Percentiles rank a stretch among this genome's conserved stretches.
Evolutionary conservation across 2,113 vertebrate species (phyloP).

Genomic region (Dryoscopus gambensis): DNA sequence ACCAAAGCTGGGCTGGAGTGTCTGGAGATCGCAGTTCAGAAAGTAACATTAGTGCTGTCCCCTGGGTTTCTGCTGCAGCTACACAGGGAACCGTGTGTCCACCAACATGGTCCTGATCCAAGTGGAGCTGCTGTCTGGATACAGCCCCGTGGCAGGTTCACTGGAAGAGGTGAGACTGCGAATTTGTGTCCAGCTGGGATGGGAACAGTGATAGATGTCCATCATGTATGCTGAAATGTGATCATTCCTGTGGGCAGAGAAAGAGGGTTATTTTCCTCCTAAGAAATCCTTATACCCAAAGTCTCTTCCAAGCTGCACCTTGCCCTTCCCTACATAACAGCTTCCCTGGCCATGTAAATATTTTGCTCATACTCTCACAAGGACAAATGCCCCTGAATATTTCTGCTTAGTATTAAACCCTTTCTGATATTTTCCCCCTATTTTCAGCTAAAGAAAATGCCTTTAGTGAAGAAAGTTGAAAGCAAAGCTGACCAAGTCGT

Average conservation of each 20-base stretch:
- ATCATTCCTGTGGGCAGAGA: neutral
- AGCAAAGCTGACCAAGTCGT: neutral
- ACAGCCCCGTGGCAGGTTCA: slow-evolving; percentile 17
- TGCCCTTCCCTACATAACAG: neutral
- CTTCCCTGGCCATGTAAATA: neutral
- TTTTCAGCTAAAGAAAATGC: slow-evolving; percentile 56
- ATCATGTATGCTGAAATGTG: neutral
- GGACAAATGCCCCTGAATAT: neutral
- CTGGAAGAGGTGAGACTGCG: neutral
- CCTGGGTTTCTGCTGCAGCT: slow-evolving; percentile 49
- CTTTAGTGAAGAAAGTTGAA: slow-evolving; percentile 61
- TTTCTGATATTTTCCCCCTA: neutral
- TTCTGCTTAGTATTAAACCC: neutral
- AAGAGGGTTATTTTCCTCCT: neutral
- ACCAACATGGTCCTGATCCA: slow-evolving; percentile 63
- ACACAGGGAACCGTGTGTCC: slow-evolving; percentile 43
- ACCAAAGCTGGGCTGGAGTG: neutral
- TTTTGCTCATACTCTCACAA: neutral
- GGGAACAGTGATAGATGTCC: neutral
- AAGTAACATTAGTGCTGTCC: slow-evolving; percentile 38
- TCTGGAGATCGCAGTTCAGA: slow-evolving; percentile 4
- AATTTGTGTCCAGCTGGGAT: neutral
- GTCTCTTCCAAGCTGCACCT: neutral
- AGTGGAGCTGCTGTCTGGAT: slow-evolving; percentile 61
- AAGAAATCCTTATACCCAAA: neutral